Evolutionary conservation across 2,888 invertebrate species (phyloP), one percentile per base, ranked within the genome.

Genomic region (Chorisops tibialis): DNA sequence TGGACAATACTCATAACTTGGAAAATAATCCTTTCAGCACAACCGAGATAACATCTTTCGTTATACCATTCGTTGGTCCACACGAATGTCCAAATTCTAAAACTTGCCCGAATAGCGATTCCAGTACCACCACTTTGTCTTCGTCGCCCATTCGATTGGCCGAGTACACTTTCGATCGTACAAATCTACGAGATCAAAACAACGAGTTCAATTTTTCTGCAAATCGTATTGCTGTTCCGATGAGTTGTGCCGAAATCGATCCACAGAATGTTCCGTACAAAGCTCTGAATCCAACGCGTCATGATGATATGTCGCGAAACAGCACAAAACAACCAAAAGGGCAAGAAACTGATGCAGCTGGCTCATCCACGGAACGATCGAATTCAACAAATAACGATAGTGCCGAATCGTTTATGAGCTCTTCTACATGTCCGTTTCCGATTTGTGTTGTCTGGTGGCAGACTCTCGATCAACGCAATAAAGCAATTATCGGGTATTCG

Each of bases 381-480:
- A 70, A 67, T 61, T 71, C 72, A 1, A 74, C 74, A 45, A 75
- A 74, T 59, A 72, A 68, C 56, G 74, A 75, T 56, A 69, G 74
- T 43, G 73, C 74, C 71, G 71, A 71, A 50, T 76, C 76, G 3
- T 77, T 77, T 59, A 73, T 76, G 75, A 76, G 74, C n/a, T 77
- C 77, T 1, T 72, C 73, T 41, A 75, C 76, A 3, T 78, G 78
- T 54, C 79, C 79, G 0, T 77, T 73, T 67, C 87, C 89, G 3
- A 80, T 84, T 11, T 83, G 85, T 61, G 81, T 86, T 5, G 83
- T 85, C 11, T 90, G 90, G 88, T 91, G 91, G 91, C 84, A 88
- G 68, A 89, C 89, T 11, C 79, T 84, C 65, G 87, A 87, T 69
- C 86, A 85, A 35, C 84, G 87, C 67, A 87, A 86, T 72, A 82